Evolutionary conservation across 2,797 vertebrate species (phyloP).

Genomic region (Hafferia zeledoni): DNA sequence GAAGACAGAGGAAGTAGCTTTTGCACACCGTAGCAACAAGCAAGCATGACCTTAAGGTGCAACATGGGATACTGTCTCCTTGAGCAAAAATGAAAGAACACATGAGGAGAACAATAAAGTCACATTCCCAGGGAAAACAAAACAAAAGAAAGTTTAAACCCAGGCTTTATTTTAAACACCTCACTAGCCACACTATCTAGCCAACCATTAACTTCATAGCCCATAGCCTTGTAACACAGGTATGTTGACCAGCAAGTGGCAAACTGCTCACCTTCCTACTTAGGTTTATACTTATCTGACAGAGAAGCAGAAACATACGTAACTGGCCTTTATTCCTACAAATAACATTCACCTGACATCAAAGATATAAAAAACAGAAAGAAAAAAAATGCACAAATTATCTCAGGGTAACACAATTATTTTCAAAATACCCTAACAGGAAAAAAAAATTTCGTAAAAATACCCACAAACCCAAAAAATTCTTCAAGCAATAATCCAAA

Average conservation of each 20-base stretch:
- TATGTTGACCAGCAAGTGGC: not conserved
- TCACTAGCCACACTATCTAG: not conserved
- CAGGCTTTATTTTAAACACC: not conserved
- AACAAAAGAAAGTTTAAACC: not conserved
- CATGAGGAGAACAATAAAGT: not conserved
- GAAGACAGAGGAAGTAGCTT: not conserved
- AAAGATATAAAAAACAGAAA: not conserved
- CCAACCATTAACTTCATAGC: not conserved
- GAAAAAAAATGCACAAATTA: not conserved
- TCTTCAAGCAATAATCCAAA: not conserved
- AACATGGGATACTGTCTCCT: not conserved
- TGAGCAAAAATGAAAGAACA: not conserved
- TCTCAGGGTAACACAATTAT: not conserved
- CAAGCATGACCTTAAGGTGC: not conserved
- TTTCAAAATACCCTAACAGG: not conserved
- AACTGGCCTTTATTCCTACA: not conserved
- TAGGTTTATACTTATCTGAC: not conserved
- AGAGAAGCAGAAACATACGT: not conserved
- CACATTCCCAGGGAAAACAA: not conserved
- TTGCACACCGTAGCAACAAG: not conserved
- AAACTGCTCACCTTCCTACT: not conserved
- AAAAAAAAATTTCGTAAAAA: not conserved
- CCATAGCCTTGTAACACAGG: not conserved
- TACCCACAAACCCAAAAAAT: not conserved
- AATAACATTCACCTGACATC: not conserved